phyloP scores from a whole-genome alignment of 1,140 invertebrate species.

The Aphelinus certus region DNA sequence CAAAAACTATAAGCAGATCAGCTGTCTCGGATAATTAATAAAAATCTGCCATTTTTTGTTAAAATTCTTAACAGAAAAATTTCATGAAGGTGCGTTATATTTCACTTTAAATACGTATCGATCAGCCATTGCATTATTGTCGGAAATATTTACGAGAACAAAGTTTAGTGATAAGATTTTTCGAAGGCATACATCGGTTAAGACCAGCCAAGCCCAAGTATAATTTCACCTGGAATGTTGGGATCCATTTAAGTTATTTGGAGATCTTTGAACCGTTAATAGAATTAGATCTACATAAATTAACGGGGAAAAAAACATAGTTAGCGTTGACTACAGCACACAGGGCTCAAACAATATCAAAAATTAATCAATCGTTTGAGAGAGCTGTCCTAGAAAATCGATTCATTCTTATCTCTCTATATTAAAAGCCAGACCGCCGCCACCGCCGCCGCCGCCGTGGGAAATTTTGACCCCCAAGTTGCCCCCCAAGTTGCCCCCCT shows the following conservation, averaged over 20 bases:
- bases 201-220: conserved; percentile 19
- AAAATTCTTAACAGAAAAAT: conserved; percentile 31
- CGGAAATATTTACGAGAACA: conserved; percentile 33
- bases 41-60: conserved; percentile 11
- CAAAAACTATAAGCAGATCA: conserved; percentile 20
- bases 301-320: conserved; percentile 40
- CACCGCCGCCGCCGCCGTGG: too few species aligned
- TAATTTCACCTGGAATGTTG: conserved; percentile 41
- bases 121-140: conserved; percentile 35
- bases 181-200: conserved; percentile 43
- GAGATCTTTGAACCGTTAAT: conserved; percentile 35
- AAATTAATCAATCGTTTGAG: neutral
- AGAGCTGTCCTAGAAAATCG: neutral
- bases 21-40: conserved; percentile 15
- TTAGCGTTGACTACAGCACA: conserved; percentile 26
- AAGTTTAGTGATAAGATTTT: conserved; percentile 39
- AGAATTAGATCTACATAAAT: conserved; percentile 20
- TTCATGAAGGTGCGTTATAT: conserved; percentile 10
- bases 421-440: too few species aligned
- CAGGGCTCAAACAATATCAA: conserved; percentile 10
- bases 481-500: too few species aligned
- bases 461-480: too few species aligned
- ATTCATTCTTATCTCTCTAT: too few species aligned
- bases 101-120: conserved; percentile 13
- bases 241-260: conserved; percentile 43